Evolutionary conservation across 2,888 invertebrate genomes (phyloP).

Genomic region (Tinea semifulvella): DNA sequence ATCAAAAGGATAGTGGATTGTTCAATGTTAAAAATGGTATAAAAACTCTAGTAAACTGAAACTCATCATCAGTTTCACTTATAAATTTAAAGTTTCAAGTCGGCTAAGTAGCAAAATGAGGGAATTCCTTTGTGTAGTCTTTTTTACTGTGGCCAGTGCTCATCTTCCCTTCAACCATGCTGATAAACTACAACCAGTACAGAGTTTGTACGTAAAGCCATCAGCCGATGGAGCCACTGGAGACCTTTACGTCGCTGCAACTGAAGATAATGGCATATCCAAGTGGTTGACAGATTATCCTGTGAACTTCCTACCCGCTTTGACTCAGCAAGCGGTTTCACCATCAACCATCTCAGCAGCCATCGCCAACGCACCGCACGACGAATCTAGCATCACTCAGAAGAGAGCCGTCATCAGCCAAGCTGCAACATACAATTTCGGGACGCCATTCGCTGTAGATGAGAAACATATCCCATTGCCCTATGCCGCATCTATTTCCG

Average conservation of each 20-base stretch:
- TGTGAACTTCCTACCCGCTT: slow-evolving; percentile 36
- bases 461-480: slow-evolving; percentile 27
- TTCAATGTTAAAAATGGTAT: slow-evolving; percentile 2
- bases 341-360: slow-evolving; percentile 11
- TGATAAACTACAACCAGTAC: slow-evolving; percentile 44
- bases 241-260: slow-evolving; percentile 54
- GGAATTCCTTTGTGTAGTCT: neutral
- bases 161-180: neutral
- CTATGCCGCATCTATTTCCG: too few relatives aligned
- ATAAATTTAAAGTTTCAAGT: neutral
- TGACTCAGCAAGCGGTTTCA: slow-evolving; percentile 27
- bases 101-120: slow-evolving; percentile 6
- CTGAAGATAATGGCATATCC: slow-evolving; percentile 48
- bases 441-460: slow-evolving; percentile 27
- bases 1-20: neutral
- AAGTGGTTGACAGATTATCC: slow-evolving; percentile 54
- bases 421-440: slow-evolving; percentile 38
- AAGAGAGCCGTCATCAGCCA: slow-evolving; percentile 37
- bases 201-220: slow-evolving; percentile 50
- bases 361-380: neutral
- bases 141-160: neutral
- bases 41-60: neutral
- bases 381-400: slow-evolving; percentile 24
- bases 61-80: neutral
- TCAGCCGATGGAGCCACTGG: slow-evolving; percentile 51